Evolutionary conservation across 2,797 vertebrate genomes (phyloP).

Genomic region (Streptopelia turtur): DNA sequence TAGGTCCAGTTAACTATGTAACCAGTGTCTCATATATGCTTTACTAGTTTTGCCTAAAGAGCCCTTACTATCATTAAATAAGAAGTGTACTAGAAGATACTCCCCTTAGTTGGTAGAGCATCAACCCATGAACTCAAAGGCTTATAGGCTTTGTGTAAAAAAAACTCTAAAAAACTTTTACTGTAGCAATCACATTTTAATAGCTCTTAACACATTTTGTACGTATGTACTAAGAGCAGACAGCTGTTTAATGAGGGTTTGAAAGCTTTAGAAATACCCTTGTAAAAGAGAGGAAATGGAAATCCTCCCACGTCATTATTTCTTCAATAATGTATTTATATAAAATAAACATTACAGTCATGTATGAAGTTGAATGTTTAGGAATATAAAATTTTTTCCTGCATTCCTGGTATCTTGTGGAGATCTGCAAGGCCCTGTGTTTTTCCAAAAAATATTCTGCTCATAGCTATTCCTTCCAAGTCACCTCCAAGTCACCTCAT

Average conservation of each 20-base stretch:
- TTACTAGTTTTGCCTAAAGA: background rate
- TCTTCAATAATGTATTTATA: background rate
- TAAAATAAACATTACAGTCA: background rate
- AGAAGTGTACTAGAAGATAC: background rate
- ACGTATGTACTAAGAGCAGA: background rate
- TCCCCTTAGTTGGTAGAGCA: background rate
- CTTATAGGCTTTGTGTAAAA: background rate
- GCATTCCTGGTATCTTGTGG: background rate
- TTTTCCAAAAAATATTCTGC: background rate
- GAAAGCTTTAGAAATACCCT: slow-evolving; percentile 15
- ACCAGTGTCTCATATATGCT: background rate
- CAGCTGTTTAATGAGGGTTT: background rate
- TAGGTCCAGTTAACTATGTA: background rate
- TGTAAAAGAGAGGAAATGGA: slow-evolving; percentile 7
- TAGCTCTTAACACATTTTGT: background rate
- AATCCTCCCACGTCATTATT: background rate
- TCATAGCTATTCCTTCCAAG: background rate
- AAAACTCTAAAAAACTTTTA: background rate
- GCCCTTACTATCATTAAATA: background rate
- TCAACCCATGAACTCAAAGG: background rate
- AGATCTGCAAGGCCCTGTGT: background rate
- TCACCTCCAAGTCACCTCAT: background rate
- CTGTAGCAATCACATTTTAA: background rate
- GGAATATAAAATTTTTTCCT: background rate
- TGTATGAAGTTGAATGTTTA: background rate